Conservation (phyloP, 1,140 invertebrate genomes). For the Musca domestica region DNA sequence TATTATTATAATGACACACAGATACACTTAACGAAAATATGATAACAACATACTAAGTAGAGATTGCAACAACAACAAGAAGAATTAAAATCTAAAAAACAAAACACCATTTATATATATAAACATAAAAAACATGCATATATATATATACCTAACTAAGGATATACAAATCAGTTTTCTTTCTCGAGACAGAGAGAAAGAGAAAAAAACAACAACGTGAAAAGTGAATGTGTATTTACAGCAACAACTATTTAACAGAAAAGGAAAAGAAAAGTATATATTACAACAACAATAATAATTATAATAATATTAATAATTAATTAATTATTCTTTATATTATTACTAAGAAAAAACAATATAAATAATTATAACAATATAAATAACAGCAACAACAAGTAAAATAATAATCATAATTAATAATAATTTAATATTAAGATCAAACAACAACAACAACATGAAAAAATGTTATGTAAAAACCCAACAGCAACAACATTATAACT, state of each 20-base stretch:
- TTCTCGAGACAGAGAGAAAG: no score
- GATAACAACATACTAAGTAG: no score
- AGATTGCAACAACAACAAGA: background rate
- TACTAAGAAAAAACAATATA: no score
- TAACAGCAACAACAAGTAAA: no score
- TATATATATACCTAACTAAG: background rate
- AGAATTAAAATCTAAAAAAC: background rate
- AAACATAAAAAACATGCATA: no score
- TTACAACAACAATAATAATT: conserved; percentile 9
- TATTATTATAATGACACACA: background rate
- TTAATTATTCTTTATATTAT: conserved; percentile 13
- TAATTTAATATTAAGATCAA: background rate
- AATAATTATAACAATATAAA: no score
- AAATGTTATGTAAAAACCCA: background rate
- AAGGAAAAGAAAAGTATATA: background rate
- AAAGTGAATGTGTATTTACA: no score
- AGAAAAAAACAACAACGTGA: no score
- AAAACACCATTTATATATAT: conserved; percentile 7
- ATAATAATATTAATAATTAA: no score
- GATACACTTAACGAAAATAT: background rate
- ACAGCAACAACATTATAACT: conserved; percentile 5
- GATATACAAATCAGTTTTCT: no score
- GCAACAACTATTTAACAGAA: background rate
- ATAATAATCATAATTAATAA: no score
- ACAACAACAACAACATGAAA: background rate